These are phyloP conservation scores for Anoncus sp. DNA, from an alignment of 2,888 invertebrate genomes.

Conservation along the genomic window DNA sequence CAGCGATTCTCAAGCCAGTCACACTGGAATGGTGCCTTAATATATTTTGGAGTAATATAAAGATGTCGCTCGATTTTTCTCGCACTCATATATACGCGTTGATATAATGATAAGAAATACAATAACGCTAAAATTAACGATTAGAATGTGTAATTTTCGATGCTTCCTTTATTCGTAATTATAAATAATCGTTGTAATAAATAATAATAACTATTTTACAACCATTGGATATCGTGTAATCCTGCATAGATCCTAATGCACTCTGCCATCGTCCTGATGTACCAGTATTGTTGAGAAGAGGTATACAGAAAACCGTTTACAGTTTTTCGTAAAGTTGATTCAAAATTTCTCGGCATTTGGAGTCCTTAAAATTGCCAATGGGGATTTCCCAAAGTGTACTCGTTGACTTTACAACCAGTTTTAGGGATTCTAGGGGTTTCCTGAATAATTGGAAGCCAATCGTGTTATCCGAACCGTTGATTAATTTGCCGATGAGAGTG, in stretches of 20 bases:
- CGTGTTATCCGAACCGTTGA: constrained; percentile 54
- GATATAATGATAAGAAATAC: neutral
- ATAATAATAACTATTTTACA: constrained; percentile 37
- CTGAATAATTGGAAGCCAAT: constrained; percentile 62
- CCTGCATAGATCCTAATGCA: neutral
- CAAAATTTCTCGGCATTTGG: constrained; percentile 31
- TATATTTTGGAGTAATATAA: neutral
- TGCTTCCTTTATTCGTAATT: constrained; percentile 36
- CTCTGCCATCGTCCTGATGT: neutral
- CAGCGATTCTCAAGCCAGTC: too few species aligned
- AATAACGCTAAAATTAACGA: neutral
- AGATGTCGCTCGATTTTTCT: neutral
- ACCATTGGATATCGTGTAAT: constrained; percentile 2
- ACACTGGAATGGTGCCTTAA: too few species aligned
- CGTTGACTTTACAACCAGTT: neutral
- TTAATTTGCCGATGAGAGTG: constrained; percentile 61
- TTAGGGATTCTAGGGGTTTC: neutral
- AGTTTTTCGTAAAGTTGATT: neutral
- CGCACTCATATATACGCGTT: neutral
- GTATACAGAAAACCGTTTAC: neutral
- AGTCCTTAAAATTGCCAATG: neutral
- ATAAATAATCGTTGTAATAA: constrained; percentile 31
- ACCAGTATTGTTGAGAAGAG: neutral
- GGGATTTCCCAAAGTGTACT: constrained; percentile 56
- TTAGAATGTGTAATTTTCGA: neutral